Percentiles rank a stretch among this genome's conserved stretches.
Evolutionary conservation across 2,113 vertebrate species (phyloP).

Genomic region (Cariama cristata): DNA sequence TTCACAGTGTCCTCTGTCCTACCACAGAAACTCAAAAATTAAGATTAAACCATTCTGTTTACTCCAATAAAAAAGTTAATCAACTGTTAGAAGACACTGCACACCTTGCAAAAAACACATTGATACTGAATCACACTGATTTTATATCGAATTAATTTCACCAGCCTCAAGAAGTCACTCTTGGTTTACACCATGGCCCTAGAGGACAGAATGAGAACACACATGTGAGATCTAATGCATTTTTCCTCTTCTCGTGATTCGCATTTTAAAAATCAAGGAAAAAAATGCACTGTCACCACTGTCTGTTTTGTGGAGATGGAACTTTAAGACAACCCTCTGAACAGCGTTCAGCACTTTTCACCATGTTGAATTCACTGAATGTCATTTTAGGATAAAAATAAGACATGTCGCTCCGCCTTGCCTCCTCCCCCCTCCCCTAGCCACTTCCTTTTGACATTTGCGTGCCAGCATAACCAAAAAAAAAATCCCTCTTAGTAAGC

Average conservation of each 20-base stretch:
- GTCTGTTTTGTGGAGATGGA: neutral
- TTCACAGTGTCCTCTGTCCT: neutral
- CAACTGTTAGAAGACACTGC: neutral
- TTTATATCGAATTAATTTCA: neutral
- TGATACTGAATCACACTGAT: neutral
- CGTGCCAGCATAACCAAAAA: neutral
- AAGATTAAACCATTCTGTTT: neutral
- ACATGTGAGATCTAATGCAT: neutral
- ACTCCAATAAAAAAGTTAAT: neutral
- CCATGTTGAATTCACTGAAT: neutral
- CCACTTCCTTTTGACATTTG: neutral
- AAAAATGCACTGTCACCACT: neutral
- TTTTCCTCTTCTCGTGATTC: neutral
- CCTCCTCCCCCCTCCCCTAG: neutral
- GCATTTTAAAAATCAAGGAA: neutral
- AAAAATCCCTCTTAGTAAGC: neutral
- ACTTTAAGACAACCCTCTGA: neutral
- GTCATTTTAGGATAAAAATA: neutral
- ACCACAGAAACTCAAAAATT: neutral
- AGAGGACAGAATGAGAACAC: neutral
- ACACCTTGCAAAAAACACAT: neutral
- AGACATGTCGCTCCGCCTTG: neutral
- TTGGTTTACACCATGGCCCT: neutral
- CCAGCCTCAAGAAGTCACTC: neutral
- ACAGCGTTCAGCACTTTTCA: neutral